Evolutionary conservation across 2,888 invertebrate species (phyloP).

Genomic region (Drosophila hamatofila): DNA sequence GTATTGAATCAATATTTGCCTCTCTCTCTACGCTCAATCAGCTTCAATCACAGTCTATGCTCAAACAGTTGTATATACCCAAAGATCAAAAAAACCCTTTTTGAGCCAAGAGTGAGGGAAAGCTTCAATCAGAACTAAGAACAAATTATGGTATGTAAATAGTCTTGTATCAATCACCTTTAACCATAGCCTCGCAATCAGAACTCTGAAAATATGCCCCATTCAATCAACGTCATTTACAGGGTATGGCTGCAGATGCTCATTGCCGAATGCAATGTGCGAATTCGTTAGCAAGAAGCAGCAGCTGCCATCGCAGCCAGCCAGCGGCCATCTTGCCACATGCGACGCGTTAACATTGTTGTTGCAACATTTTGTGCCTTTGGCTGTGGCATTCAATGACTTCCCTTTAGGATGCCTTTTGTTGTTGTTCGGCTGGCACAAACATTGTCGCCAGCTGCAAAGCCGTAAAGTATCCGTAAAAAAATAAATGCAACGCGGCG

Average conservation of each 20-base stretch:
- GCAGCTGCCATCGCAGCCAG: too few relatives aligned
- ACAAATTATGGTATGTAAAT: too few relatives aligned
- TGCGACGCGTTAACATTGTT: slow-evolving; percentile 42
- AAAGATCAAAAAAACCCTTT: too few relatives aligned
- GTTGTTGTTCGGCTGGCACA: slow-evolving; percentile 6
- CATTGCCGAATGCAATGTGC: slow-evolving; percentile 31
- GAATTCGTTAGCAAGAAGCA: neutral
- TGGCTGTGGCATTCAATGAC: slow-evolving; percentile 32
- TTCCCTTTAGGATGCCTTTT: neutral
- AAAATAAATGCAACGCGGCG: slow-evolving; percentile 50
- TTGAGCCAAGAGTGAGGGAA: too few relatives aligned
- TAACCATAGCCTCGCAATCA: neutral
- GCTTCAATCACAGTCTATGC: too few relatives aligned
- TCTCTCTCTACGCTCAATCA: too few relatives aligned
- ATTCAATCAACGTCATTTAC: neutral
- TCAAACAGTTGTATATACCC: too few relatives aligned
- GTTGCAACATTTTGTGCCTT: slow-evolving; percentile 41
- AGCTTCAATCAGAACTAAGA: too few relatives aligned
- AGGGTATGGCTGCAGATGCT: slow-evolving; percentile 36
- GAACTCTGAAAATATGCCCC: neutral
- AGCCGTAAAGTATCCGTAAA: slow-evolving; percentile 38
- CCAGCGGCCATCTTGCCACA: slow-evolving; percentile 4
- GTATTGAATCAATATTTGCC: too few relatives aligned
- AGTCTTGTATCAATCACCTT: neutral
- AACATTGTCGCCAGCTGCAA: slow-evolving; percentile 53